These are phyloP conservation scores for Caranx ignobilis DNA, from an alignment of 2,113 vertebrate species.

Conservation along the genomic window DNA sequence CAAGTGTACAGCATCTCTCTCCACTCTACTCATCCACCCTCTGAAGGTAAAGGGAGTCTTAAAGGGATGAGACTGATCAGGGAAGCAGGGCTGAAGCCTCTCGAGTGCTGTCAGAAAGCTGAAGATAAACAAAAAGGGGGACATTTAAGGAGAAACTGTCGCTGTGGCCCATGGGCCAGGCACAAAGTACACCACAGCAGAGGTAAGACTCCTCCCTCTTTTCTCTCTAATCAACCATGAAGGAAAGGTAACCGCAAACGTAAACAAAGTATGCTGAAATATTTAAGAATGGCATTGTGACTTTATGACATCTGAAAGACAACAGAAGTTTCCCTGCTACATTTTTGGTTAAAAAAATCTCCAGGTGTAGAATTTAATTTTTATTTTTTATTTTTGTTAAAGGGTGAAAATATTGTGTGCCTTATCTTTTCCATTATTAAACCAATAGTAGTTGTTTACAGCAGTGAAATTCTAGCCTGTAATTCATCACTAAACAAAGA, in stretches of 20 bases:
- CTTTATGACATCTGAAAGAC: conserved; percentile 34
- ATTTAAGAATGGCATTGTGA: conserved; percentile 33
- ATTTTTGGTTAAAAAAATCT: conserved; percentile 1
- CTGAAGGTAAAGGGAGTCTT: conserved; percentile 42
- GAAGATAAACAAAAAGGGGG: conserved; percentile 51
- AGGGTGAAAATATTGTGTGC: conserved; percentile 63
- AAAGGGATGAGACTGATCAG: conserved; percentile 51
- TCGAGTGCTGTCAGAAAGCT: conserved; percentile 47
- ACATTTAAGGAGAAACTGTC: conserved; percentile 40
- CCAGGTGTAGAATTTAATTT: conserved; percentile 15
- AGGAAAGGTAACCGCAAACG: conserved; percentile 63
- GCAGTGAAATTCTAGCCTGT: background rate
- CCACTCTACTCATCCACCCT: conserved; percentile 7
- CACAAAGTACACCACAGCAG: conserved; percentile 48
- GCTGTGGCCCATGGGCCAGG: conserved; percentile 35
- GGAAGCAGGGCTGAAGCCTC: conserved; percentile 57
- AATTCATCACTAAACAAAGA: conserved; percentile 10
- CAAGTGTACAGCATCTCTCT: conserved; percentile 48
- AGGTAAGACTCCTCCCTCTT: conserved; percentile 75
- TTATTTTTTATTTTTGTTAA: background rate
- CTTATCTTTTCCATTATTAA: conserved; percentile 65
- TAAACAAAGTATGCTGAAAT: conserved; percentile 34
- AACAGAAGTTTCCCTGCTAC: conserved; percentile 1
- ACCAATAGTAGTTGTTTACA: conserved; percentile 22
- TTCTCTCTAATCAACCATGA: conserved; percentile 67